Evolutionary conservation across 2,113 vertebrate genomes (phyloP).

Genomic region (Baryphthengus martii): DNA sequence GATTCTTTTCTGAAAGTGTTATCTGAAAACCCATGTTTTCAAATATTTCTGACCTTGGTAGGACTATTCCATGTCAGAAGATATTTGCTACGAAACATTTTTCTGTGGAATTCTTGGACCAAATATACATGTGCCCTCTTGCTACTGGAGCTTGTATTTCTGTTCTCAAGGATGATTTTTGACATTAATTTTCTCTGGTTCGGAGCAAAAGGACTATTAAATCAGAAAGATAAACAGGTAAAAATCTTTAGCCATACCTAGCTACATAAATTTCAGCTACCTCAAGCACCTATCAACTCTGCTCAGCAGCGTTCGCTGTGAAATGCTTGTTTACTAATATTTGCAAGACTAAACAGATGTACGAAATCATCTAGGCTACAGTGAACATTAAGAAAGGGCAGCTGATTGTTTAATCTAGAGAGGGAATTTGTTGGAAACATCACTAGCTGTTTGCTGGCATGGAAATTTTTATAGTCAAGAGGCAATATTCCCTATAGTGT

Average conservation of each 20-base stretch:
- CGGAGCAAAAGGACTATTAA: not conserved
- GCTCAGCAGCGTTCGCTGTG: not conserved
- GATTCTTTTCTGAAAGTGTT: not conserved
- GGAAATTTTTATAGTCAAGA: not conserved
- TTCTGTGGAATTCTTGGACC: not conserved
- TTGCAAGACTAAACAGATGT: constrained; percentile 55
- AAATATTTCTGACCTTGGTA: not conserved
- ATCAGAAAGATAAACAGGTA: not conserved
- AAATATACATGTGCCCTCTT: not conserved
- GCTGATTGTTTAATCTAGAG: constrained; percentile 27
- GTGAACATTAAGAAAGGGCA: constrained; percentile 45
- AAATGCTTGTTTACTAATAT: constrained; percentile 55
- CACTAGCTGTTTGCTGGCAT: not conserved
- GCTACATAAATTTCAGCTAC: not conserved
- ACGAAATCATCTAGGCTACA: constrained; percentile 47
- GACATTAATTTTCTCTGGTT: not conserved
- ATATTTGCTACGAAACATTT: not conserved
- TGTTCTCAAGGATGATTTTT: not conserved
- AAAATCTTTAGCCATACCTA: not conserved
- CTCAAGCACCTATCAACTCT: not conserved
- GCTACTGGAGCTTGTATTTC: not conserved
- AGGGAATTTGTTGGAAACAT: constrained; percentile 13
- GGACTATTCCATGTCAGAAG: not conserved
- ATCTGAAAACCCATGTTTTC: not conserved
- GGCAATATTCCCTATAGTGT: not conserved